A percentile compares a stretch with the other conserved stretches of the same genome.
Conservation (phyloP, 2,888 invertebrate genomes). For the Apamea sordens region DNA sequence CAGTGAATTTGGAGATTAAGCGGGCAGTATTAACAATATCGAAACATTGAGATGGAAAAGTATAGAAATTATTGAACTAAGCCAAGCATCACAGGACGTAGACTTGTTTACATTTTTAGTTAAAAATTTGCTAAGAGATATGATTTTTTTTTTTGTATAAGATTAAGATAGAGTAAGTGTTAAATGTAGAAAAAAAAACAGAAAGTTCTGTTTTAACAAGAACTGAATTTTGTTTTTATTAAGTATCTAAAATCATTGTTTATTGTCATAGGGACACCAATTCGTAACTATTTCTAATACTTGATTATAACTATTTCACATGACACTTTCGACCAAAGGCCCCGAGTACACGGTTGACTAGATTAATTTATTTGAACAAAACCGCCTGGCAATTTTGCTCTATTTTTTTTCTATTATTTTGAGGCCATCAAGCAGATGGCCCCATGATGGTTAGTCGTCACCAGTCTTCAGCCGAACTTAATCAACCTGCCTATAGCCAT, state of each 20-base stretch:
- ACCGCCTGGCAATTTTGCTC: neutral
- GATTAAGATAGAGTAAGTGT: constrained; percentile 37
- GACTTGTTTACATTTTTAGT: constrained; percentile 41
- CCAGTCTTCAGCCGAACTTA: neutral
- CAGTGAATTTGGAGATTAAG: neutral
- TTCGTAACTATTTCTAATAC: constrained; percentile 51
- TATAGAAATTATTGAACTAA: constrained; percentile 32
- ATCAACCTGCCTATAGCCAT: neutral
- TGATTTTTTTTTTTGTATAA: constrained; percentile 39
- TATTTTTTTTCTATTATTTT: neutral
- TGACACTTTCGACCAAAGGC: neutral
- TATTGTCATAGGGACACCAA: constrained; percentile 59
- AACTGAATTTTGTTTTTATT: constrained; percentile 4
- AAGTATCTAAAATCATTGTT: constrained; percentile 33
- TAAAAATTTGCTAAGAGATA: constrained; percentile 39
- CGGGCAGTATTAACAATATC: constrained; percentile 23
- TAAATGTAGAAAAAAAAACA: constrained; percentile 5
- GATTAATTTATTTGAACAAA: neutral
- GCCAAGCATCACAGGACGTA: constrained; percentile 52
- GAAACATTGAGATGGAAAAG: constrained; percentile 32
- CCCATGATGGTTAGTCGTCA: neutral
- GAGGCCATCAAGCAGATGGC: too few species aligned
- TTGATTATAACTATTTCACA: constrained; percentile 1
- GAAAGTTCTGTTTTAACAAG: constrained; percentile 2
- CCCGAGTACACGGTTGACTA: neutral